phyloP scores from a whole-genome alignment of 2,797 vertebrate species.

The Perodicticus potto region DNA sequence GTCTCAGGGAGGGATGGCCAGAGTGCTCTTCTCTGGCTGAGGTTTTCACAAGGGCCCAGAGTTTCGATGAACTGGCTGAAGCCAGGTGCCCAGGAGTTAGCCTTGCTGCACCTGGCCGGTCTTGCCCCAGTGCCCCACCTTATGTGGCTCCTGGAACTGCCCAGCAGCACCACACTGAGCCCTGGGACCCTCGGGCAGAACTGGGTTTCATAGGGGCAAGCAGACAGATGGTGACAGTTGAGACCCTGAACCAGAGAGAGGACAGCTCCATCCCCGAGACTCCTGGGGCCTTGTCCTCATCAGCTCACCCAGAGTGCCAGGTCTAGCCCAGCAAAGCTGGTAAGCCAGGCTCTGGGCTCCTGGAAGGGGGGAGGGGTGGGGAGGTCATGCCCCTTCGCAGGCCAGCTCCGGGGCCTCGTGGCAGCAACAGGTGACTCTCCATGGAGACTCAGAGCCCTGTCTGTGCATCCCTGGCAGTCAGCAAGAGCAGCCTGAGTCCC shows the following conservation, averaged over 20 bases:
- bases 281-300: neutral
- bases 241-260: neutral
- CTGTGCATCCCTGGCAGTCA: neutral
- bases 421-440: neutral
- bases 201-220: neutral
- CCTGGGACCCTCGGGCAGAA: neutral
- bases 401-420: neutral
- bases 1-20: neutral
- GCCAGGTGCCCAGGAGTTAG: neutral
- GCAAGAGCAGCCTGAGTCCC: neutral
- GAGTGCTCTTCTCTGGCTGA: neutral
- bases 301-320: neutral
- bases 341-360: neutral
- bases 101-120: neutral
- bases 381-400: rapidly evolving
- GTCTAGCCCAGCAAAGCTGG: neutral
- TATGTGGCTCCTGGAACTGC: too few species aligned
- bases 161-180: neutral
- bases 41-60: neutral
- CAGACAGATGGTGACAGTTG: neutral
- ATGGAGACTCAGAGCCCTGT: neutral
- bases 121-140: neutral
- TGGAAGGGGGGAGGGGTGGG: neutral
- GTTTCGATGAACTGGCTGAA: neutral
- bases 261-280: too few species aligned